A percentile compares a stretch with the other conserved stretches of the same genome.
Evolutionary conservation across 2,797 vertebrate species (phyloP).

Genomic region (Macropodus opercularis): DNA sequence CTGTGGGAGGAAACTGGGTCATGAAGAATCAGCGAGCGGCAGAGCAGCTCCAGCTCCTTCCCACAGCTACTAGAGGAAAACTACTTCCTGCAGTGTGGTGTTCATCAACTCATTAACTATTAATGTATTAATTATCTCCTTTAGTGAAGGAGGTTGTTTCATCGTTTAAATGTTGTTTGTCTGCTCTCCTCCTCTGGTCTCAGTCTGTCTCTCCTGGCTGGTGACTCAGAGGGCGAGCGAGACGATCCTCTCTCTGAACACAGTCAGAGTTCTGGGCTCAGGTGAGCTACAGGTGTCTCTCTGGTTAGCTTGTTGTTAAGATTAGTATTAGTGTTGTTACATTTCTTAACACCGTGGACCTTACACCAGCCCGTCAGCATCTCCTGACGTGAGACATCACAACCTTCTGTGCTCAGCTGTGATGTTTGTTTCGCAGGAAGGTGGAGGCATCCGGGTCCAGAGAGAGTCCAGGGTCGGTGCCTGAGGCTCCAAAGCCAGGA

Average conservation of each 20-base stretch:
- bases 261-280: conserved; percentile 34
- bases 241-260: conserved; percentile 18
- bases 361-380: no score
- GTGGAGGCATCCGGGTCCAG: conserved; percentile 66
- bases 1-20: conserved; percentile 5
- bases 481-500: conserved; percentile 70
- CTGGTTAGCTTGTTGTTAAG: no score
- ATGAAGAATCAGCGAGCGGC: background rate
- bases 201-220: conserved; percentile 53
- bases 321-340: no score
- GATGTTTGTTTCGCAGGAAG: conserved; percentile 77
- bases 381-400: no score
- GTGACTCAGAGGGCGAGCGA: conserved; percentile 27
- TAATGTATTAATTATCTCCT: no score
- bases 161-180: no score
- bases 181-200: background rate
- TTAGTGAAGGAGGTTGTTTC: no score
- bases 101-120: no score
- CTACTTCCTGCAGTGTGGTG: no score
- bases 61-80: no score
- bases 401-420: background rate
- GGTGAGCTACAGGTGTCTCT: conserved; percentile 47
- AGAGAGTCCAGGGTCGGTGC: conserved; percentile 71
- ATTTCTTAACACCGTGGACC: no score
- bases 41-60: background rate